Percentiles rank a stretch among this genome's conserved stretches.
Conservation (phyloP, 2,888 invertebrate species). For the Ochlodes sylvanus region DNA sequence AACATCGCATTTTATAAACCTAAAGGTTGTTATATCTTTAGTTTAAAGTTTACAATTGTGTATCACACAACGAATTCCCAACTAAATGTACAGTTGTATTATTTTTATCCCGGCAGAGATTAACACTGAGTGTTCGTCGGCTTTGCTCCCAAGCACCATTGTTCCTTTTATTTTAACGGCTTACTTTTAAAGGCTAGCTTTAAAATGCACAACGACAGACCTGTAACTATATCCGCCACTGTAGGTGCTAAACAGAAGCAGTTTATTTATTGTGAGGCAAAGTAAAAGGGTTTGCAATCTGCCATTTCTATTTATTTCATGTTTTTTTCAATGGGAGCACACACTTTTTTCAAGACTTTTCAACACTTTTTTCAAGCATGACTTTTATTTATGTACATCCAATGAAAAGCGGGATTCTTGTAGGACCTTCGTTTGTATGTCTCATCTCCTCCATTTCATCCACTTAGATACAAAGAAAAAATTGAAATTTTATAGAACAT, state of each 20-base stretch:
- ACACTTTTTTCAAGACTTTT: no score
- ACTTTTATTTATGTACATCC: no score
- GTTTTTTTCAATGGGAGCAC: background rate
- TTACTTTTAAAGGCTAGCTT: conserved; percentile 18
- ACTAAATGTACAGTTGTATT: conserved; percentile 16
- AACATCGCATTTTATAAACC: no score
- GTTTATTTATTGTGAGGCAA: conserved; percentile 1
- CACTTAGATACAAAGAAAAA: no score
- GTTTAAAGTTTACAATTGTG: conserved; percentile 9
- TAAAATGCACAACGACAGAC: background rate
- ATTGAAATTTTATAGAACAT: no score
- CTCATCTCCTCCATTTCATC: no score
- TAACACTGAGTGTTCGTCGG: conserved; percentile 30
- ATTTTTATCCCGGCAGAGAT: conserved; percentile 25
- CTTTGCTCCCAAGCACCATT: conserved; percentile 28
- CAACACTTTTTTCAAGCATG: no score
- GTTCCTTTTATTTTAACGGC: conserved; percentile 24
- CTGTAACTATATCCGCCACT: background rate
- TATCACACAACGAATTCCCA: conserved; percentile 4
- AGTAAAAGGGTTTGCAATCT: background rate
- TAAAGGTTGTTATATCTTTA: background rate
- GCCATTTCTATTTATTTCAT: background rate
- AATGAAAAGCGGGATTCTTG: no score
- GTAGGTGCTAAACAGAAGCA: conserved; percentile 1
- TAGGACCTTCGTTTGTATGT: no score